Base-by-base conservation (phyloP, 2,888 invertebrate species). In the Suillia variegata region DNA sequence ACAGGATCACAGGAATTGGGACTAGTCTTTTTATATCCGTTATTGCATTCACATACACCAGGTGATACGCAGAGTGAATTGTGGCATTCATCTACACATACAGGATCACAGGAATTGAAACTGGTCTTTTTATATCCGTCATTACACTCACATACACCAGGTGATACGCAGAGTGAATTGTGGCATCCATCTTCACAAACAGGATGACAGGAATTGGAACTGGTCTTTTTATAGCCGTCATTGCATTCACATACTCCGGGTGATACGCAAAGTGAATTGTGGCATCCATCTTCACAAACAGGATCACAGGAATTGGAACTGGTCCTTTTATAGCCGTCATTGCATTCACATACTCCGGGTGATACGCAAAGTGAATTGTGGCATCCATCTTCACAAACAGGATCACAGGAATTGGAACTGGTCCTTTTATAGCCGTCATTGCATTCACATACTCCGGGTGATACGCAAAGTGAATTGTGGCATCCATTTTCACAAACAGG, bases 391-490 rank as follows among this genome's bases (percentile, higher is more conserved):
- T 52, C 21, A 38, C 75, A 70, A 13, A 67, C 15, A 0, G 66
- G 62, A 1, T 61, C 66, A 59, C 73, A 74, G 0, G 6, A 10
- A 17, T 60, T 33, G 1, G 18, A 15, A 2, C n/a, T 15, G 12
- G 31, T 31, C 53, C 52, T 68, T 38, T 56, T 51, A 78, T 83
- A 91, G 0, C 90, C 91, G 3, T 83, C 80, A 66, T 88, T 86
- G 67, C 91, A 91, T 53, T 88, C 83, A 69, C 91, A 91, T 67
- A 86, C 83, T 75, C 88, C 87, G 0, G 90, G 90, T 0, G 85
- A 85, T 0, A 88, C 85, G 67, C 91, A 91, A 3, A 84, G 80
- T 0, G 90, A 90, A 71, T 90, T 89, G 0, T 82, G 80, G 68
- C 91, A 91, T 0, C 88, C 89, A 1, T n/a, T 31, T 2, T 60